Evolutionary conservation across 2,113 vertebrate species (phyloP).

Genomic region (Oryzias curvinotus): DNA sequence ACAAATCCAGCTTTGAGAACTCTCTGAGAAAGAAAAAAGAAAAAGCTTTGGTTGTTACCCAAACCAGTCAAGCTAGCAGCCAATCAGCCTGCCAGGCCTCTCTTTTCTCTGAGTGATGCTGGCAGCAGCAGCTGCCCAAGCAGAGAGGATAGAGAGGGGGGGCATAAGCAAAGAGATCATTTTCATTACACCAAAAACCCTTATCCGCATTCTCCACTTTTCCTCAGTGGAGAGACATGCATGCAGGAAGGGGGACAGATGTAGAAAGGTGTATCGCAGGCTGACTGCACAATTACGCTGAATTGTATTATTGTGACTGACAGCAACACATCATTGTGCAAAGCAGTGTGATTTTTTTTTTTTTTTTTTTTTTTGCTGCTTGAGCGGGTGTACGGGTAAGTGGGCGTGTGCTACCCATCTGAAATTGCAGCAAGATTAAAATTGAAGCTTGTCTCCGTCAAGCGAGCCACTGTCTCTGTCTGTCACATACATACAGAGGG

Average conservation of each 20-base stretch:
- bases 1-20: constrained; percentile 63
- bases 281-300: constrained; percentile 57
- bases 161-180: constrained; percentile 39
- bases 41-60: constrained; percentile 63
- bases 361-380: not conserved
- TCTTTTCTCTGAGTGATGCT: constrained; percentile 50
- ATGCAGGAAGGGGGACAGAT: constrained; percentile 56
- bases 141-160: constrained; percentile 41
- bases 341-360: constrained; percentile 29
- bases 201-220: constrained; percentile 33
- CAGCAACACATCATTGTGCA: constrained; percentile 61
- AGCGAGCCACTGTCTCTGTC: constrained; percentile 37
- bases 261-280: constrained; percentile 61
- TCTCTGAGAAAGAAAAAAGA: constrained; percentile 56
- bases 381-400: constrained; percentile 28
- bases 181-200: constrained; percentile 64
- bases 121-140: constrained; percentile 53
- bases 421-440: constrained; percentile 61
- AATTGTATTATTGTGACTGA: constrained; percentile 58
- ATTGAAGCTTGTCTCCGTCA: constrained; percentile 56
- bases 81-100: constrained; percentile 67
- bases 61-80: constrained; percentile 48
- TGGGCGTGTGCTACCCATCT: constrained; percentile 49
- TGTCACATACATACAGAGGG: constrained; percentile 2
- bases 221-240: constrained; percentile 41